Conservation (phyloP, 2,888 invertebrate genomes). For the Epinotia brunnichana region DNA sequence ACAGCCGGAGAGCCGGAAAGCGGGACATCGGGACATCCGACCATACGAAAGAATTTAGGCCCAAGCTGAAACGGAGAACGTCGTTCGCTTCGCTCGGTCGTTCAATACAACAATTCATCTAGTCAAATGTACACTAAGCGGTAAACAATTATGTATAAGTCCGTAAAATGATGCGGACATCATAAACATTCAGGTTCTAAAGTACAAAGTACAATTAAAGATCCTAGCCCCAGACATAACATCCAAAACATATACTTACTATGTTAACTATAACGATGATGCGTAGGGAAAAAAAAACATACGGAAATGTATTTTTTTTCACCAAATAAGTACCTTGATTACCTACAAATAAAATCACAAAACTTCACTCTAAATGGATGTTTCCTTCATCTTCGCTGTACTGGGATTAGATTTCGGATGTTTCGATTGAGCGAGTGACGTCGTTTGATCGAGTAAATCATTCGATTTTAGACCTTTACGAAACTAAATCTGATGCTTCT, state of each 20-base stretch:
- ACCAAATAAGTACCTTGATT: background rate
- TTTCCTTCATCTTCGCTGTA: constrained; percentile 27
- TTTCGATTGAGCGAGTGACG: constrained; percentile 38
- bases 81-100: too few species aligned
- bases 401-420: constrained; percentile 18
- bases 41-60: too few species aligned
- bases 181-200: background rate
- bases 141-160: too few species aligned
- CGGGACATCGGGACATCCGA: too few species aligned
- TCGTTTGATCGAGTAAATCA: constrained; percentile 63
- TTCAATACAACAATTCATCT: too few species aligned
- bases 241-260: background rate
- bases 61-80: too few species aligned
- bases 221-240: background rate
- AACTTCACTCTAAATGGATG: constrained; percentile 9
- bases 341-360: constrained; percentile 21
- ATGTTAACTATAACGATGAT: background rate
- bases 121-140: background rate
- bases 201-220: background rate
- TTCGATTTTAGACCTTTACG: constrained; percentile 62
- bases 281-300: background rate
- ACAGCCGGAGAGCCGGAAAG: too few species aligned
- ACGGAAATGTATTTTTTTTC: background rate
- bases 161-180: background rate
- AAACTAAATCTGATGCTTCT: constrained; percentile 62